phyloP scores from a whole-genome alignment of 2,797 vertebrate genomes.

The Anolis apletophallus region DNA sequence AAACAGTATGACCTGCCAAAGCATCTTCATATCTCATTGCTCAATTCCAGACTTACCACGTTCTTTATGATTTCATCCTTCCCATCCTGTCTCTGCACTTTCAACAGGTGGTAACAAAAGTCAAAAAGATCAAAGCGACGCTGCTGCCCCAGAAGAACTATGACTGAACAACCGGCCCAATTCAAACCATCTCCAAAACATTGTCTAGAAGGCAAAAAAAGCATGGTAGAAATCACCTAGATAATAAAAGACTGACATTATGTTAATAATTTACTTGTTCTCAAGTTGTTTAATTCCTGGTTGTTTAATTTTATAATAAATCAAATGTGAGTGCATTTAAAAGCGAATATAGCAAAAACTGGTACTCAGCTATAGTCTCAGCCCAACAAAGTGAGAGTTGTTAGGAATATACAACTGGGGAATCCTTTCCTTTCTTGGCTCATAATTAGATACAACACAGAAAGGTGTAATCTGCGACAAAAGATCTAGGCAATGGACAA shows the following conservation, averaged over 20 bases:
- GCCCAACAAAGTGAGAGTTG: background rate
- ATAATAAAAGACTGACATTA: background rate
- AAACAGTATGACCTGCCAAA: background rate
- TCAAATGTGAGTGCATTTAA: background rate
- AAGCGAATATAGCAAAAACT: background rate
- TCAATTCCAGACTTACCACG: conserved; percentile 83
- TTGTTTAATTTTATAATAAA: conserved; percentile 35
- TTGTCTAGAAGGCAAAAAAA: conserved; percentile 80
- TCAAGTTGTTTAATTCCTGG: conserved; percentile 15
- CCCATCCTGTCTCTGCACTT: conserved; percentile 97
- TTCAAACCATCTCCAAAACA: conserved; percentile 98
- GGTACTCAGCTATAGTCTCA: background rate
- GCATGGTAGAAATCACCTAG: conserved; percentile 25
- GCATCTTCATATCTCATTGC: background rate
- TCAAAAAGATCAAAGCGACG: conserved; percentile 98
- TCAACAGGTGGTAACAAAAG: conserved; percentile 98
- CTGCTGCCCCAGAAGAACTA: conserved; percentile 95
- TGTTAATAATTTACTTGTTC: conserved; percentile 6
- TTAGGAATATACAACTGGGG: background rate
- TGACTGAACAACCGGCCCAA: conserved; percentile 98
- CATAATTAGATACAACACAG: background rate
- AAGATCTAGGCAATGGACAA: background rate
- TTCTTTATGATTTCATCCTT: conserved; percentile 99
- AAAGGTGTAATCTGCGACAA: background rate
- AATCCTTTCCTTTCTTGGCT: background rate